These are phyloP conservation scores for Trichogramma pretiosum DNA, from an alignment of 1,140 invertebrate genomes.

Conservation along the genomic window DNA sequence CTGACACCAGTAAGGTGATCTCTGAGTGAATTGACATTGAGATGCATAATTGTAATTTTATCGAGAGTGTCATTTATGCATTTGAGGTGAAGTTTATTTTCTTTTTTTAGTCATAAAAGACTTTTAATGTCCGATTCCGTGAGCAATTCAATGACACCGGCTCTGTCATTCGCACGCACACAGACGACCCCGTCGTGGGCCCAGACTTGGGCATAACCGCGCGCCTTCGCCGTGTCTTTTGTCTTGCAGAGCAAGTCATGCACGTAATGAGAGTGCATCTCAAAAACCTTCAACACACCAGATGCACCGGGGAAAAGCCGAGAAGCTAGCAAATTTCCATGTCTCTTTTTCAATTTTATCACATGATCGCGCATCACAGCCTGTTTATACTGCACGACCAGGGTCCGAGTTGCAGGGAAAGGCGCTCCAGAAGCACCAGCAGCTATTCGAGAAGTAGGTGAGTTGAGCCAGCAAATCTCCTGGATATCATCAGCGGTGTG, in stretches of 20 bases:
- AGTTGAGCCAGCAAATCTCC: no score
- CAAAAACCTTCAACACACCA: no score
- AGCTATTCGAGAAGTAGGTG: no score
- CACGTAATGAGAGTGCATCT: background rate
- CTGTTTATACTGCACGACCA: no score
- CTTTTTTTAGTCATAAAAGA: background rate
- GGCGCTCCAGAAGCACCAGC: no score
- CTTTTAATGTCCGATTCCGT: background rate
- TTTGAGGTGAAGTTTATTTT: no score
- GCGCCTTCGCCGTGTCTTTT: background rate
- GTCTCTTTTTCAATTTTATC: background rate
- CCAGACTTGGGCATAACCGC: background rate
- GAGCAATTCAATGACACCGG: background rate
- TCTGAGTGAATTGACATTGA: background rate
- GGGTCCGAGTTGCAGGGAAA: no score
- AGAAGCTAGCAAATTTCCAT: background rate
- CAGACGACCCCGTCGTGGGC: background rate
- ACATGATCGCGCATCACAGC: background rate
- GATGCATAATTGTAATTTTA: background rate
- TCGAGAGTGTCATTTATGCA: no score
- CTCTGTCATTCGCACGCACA: background rate
- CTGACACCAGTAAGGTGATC: background rate
- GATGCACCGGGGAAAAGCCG: background rate
- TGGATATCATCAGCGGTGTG: no score
- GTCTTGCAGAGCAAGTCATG: background rate